These are phyloP conservation scores for Temnothorax nylanderi DNA, from an alignment of 1,140 invertebrate genomes.

Conservation along the genomic window DNA sequence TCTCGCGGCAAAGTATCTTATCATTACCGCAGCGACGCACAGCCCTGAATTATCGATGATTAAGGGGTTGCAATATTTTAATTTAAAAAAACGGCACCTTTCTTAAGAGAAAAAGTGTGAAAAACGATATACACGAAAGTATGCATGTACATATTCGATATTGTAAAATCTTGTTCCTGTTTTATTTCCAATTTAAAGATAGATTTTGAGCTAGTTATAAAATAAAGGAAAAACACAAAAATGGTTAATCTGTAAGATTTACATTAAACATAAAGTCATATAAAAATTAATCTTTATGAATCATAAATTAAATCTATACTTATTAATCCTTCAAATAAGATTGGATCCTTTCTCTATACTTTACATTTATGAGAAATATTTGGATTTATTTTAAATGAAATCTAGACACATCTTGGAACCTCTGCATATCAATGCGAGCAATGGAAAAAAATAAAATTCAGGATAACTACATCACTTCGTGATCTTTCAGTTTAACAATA, in stretches of 20 bases:
- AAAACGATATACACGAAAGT: background rate
- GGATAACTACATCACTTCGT: background rate
- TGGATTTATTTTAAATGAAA: too few relatives aligned
- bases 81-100: background rate
- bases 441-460: background rate
- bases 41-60: background rate
- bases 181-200: background rate
- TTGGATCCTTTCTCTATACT: background rate
- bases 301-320: background rate
- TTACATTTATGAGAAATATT: background rate
- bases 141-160: background rate
- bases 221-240: background rate
- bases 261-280: background rate
- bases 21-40: slow-evolving; percentile 5
- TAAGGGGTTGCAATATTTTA: background rate
- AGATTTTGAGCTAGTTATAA: background rate
- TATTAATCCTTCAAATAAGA: background rate
- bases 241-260: background rate
- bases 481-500: background rate
- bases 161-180: background rate
- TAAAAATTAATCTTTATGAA: background rate
- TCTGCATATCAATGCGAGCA: background rate
- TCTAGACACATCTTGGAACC: background rate
- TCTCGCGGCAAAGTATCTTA: background rate
- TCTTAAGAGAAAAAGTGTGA: background rate